Evolutionary conservation across 2,888 invertebrate species (phyloP), one percentile per base, ranked within the genome.

Genomic region (Allygus modestus): DNA sequence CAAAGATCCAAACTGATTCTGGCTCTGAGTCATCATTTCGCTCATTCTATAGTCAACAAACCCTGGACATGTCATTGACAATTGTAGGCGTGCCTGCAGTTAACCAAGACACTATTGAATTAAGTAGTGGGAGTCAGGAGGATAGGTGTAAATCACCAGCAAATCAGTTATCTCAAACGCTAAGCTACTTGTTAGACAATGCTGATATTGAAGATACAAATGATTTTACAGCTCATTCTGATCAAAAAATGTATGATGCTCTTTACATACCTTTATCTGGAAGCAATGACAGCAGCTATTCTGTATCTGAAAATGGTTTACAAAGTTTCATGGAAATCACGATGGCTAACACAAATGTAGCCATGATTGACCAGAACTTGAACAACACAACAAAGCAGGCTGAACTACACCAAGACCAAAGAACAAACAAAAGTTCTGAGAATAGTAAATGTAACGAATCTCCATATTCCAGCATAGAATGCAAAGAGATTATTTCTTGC

Each of bases 241-340:
- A 73, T 41, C 73, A 73, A 20, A 73, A 73, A 23, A 43, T 26
- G 15, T 41, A 23, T 43, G 73, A 73, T 37, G 73, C 73, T 20
- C n/a, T 43, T 43, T 73, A 73, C 41, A 2, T 73, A 20, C 73
- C 43, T 20, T n/a, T 15, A 41, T 23, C 9, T 43, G n/a, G 9
- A n/a, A 11, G 15, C 1, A 73, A 73, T 41, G 73, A n/a, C n/a
- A 41, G 20, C 43, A 73, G 41, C 23, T 17, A n/a, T 23, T 41
- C 73, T 73, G 20, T 41, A 33, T n/a, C 33, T 73, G 77, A 77
- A 4, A 26, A 51, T 31, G 54, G 46, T 1, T 31, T 51, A 31
- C 77, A 77, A 77, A 51, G 51, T 41, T 73, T 73, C 43, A 77
- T 77, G 77, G 77, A 77, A 77, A 51, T 77, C 5, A 77, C 77